Base-by-base conservation (phyloP, 2,797 vertebrate genomes). In the Microctenopoma steveboyesi region DNA sequence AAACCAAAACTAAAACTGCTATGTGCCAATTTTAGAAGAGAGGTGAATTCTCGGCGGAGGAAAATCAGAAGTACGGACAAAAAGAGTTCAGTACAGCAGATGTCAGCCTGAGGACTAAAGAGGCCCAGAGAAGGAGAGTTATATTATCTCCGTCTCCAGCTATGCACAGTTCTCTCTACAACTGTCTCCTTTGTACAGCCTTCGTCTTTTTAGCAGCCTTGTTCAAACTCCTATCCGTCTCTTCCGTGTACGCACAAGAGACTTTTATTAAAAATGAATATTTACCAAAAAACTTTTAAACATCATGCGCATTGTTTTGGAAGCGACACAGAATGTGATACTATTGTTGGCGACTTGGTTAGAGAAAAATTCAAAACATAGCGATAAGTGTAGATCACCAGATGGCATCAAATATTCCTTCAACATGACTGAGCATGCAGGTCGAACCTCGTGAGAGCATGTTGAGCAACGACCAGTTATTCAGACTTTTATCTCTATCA, bases 91-190 rank as follows among this genome's bases (percentile, higher is more conserved):
- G 69, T 77, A 58, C 73, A 88, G 87, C 92, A 93, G 88, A 93
- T 94, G 92, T 92, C 88, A 83, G 72, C 43, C 67, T 39, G 74
- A 87, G 85, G 63, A 60, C 75, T 73, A 68, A 82, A 82, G 93
- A 91, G 92, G 92, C 92, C 91, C 88, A 35, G 71, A 80, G 84
- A 90, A 92, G 91, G 92, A 91, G 83, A 78, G 85, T 57, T 53
- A 89, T 81, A 91, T 92, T 89, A 91, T 92, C 91, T 93, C 89
- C 91, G 92, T 83, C 87, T 89, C 68, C 80, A 92, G 87, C 87
- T 90, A 92, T 86, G 89, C 86, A 69, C 57, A 74, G 59, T 56
- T 18, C 80, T 83, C 82, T 83, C 69, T 61, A 54, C 66, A 64
- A 78, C 74, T 37, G 68, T 73, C 58, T 76, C 73, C 56, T 75